Evolutionary conservation across 2,113 vertebrate species (phyloP), one percentile per base, ranked within the genome.

Genomic region (Actenoides hombroni): DNA sequence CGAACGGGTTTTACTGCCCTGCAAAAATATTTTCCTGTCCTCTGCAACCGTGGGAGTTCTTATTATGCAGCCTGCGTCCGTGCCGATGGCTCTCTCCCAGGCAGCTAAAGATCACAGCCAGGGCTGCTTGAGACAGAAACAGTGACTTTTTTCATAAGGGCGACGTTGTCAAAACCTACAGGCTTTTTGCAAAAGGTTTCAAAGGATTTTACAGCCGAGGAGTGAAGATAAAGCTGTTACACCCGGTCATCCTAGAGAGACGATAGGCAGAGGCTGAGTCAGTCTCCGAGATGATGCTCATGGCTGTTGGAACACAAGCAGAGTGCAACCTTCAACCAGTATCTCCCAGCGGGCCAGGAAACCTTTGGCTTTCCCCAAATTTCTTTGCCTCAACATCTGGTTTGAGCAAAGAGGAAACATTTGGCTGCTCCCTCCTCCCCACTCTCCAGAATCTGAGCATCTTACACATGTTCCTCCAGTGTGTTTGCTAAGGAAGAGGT

Each of bases 41-140:
- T 13, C 65, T 26, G 37, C 80, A 64, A 13, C 48, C 4, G 0
- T 5, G 0, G 10, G 8, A 28, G 24, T 70, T 60, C 69, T 96
- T 84, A 1, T 44, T 25, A 96, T 93, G 90, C 95, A 25, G 5
- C 4, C 4, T 0, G 54, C 42, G 0, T 95, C 94, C 5, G 0
- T 1, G 48, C 80, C 23, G 0, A 3, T 48, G 94, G 94, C 86
- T 94, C 86, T 60, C 82, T 94, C 69, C 42, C 83, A 83, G 94
- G 89, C 92, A 95, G 94, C 68, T 49, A 56, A 18, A 77, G 92
- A 93, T 86, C 92, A 60, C 91, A 94, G 94, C 74, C 76, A 79
- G 80, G 46, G 14, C 80, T 84, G 89, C 60, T 88, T 12, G 0
- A 78, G 29, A 68, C 5, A 0, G 4, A 5, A 10, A 1, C 49